phyloP scores from a whole-genome alignment of 2,888 invertebrate genomes.

The Epirrhoe tristata region DNA sequence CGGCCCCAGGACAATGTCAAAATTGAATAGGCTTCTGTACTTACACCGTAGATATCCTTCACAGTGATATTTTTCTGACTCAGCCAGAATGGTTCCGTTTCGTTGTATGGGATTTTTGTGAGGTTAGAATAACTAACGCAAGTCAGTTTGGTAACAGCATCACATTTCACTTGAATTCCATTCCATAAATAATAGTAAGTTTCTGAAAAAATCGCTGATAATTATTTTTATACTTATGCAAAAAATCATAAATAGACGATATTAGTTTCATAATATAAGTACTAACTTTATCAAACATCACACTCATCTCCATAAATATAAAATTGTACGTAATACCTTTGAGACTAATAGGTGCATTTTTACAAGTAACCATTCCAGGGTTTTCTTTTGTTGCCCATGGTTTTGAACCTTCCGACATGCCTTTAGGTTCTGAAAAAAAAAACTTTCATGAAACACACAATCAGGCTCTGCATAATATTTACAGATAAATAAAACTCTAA shows the following conservation, averaged over 20 bases:
- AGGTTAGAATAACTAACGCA: neutral
- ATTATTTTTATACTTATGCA: too few species aligned
- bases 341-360: neutral
- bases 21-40: constrained; percentile 1
- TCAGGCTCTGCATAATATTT: too few species aligned
- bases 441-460: too few species aligned
- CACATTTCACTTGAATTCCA: constrained; percentile 5
- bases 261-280: too few species aligned
- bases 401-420: neutral
- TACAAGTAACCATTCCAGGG: neutral
- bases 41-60: constrained; percentile 23
- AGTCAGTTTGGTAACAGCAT: neutral
- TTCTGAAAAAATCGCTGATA: neutral
- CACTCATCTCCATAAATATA: too few species aligned
- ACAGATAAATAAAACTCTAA: too few species aligned
- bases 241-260: too few species aligned
- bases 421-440: neutral
- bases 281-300: too few species aligned
- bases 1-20: too few species aligned
- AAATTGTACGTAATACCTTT: neutral
- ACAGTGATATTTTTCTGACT: constrained; percentile 1
- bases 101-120: neutral
- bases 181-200: neutral
- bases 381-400: neutral
- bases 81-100: constrained; percentile 22